These are phyloP conservation scores for Ornithoptera alexandrae DNA, from an alignment of 2,888 invertebrate genomes.

Conservation along the genomic window DNA sequence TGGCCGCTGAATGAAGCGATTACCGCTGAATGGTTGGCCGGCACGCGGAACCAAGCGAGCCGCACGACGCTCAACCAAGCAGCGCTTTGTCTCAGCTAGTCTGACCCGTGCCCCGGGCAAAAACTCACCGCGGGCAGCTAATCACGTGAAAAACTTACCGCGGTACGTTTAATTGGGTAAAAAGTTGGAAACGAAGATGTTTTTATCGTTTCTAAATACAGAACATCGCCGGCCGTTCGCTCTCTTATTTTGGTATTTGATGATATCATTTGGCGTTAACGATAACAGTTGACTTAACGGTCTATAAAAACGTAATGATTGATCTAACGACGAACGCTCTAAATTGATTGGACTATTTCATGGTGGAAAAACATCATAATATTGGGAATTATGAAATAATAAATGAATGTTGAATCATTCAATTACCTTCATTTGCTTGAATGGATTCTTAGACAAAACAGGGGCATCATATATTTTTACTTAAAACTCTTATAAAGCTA, in stretches of 20 bases:
- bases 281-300: not conserved
- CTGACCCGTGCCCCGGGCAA: conserved; percentile 77
- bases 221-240: not conserved
- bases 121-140: conserved; percentile 61
- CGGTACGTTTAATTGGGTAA: conserved; percentile 65
- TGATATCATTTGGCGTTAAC: too few relatives aligned
- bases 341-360: too few relatives aligned
- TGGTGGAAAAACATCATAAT: too few relatives aligned
- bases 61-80: conserved; percentile 68
- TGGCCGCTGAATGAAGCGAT: conserved; percentile 76
- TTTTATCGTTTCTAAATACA: conserved; percentile 44
- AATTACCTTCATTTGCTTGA: too few relatives aligned
- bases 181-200: conserved; percentile 53
- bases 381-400: too few relatives aligned
- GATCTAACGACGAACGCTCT: not conserved
- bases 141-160: conserved; percentile 55
- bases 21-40: conserved; percentile 72
- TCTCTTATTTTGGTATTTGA: too few relatives aligned
- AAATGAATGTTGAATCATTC: too few relatives aligned
- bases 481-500: too few relatives aligned
- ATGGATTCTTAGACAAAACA: too few relatives aligned
- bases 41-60: conserved; percentile 78
- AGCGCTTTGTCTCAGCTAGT: conserved; percentile 64
- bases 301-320: too few relatives aligned
- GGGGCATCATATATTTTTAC: too few relatives aligned